Evolutionary conservation across 35 echinoderm and acorn worm species (phyloP).

Genomic region (Lytechinus pictus): DNA sequence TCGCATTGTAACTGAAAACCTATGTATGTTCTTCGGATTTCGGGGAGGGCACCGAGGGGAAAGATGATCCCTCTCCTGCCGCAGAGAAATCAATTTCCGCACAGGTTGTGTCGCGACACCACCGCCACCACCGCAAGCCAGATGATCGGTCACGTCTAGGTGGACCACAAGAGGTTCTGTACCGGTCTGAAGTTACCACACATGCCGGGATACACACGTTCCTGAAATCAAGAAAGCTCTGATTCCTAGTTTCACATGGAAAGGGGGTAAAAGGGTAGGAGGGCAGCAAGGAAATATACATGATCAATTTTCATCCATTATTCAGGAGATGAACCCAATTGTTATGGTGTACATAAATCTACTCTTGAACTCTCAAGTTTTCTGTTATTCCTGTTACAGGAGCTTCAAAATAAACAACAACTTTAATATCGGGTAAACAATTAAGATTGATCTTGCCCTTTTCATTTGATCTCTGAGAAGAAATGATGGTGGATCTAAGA

Average conservation of each 20-base stretch:
- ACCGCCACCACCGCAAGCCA: not conserved
- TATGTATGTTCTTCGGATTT: slow-evolving; percentile 24
- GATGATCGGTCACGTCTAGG: not conserved
- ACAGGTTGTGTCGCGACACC: slow-evolving; percentile 22
- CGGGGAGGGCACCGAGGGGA: slow-evolving; percentile 28
- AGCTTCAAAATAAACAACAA: not conserved
- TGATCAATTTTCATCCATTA: not conserved
- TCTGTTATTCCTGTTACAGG: not conserved
- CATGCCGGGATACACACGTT: not conserved
- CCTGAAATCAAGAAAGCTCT: not conserved
- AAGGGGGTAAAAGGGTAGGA: not conserved
- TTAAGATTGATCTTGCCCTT: no score
- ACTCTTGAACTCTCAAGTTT: not conserved
- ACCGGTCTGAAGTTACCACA: not conserved
- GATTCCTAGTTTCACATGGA: not conserved
- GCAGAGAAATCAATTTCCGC: slow-evolving; percentile 46
- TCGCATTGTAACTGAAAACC: slow-evolving; percentile 21
- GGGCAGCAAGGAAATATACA: slow-evolving; percentile 1
- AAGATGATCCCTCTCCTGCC: slow-evolving; percentile 2
- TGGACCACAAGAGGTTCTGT: slow-evolving; percentile 9
- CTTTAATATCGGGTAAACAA: not conserved
- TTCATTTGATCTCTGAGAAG: not conserved
- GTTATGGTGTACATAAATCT: not conserved
- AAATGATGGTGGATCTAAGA: not conserved
- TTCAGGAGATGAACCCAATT: not conserved